Evolutionary conservation across 2,113 vertebrate species (phyloP).

Genomic region (Phalacrocorax brasilianus): DNA sequence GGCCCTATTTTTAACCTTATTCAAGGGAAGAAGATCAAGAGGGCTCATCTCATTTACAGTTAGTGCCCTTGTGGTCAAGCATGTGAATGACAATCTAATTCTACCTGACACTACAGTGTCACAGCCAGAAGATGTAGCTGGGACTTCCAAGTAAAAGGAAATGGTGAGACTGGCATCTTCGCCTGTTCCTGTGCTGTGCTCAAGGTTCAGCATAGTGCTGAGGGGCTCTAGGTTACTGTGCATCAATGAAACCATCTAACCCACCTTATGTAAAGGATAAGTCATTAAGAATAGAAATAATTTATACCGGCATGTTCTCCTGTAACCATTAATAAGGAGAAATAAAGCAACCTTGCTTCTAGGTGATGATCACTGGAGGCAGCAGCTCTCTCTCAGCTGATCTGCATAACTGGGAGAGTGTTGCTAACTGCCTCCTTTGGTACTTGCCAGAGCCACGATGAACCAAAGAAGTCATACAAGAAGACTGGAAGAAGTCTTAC

Average conservation of each 20-base stretch:
- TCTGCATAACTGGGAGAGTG: background rate
- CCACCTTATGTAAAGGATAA: background rate
- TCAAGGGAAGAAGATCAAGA: background rate
- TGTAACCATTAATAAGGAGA: background rate
- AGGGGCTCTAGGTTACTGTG: background rate
- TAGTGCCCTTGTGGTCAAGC: background rate
- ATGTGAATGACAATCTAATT: background rate
- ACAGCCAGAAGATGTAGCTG: background rate
- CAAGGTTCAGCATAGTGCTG: background rate
- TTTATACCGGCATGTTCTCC: background rate
- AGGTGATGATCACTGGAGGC: accelerated
- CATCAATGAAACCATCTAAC: background rate
- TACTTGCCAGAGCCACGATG: background rate
- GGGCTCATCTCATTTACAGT: background rate
- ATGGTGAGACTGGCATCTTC: background rate
- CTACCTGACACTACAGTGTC: background rate
- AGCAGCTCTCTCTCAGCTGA: accelerated
- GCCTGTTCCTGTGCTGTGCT: background rate
- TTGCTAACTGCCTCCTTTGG: background rate
- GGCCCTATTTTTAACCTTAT: background rate
- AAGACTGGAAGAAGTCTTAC: background rate
- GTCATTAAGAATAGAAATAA: background rate
- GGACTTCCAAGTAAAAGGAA: background rate
- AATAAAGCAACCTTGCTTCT: background rate
- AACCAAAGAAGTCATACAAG: background rate